phyloP scores from a whole-genome alignment of 2,113 vertebrate species.

The Dascyllus trimaculatus region DNA sequence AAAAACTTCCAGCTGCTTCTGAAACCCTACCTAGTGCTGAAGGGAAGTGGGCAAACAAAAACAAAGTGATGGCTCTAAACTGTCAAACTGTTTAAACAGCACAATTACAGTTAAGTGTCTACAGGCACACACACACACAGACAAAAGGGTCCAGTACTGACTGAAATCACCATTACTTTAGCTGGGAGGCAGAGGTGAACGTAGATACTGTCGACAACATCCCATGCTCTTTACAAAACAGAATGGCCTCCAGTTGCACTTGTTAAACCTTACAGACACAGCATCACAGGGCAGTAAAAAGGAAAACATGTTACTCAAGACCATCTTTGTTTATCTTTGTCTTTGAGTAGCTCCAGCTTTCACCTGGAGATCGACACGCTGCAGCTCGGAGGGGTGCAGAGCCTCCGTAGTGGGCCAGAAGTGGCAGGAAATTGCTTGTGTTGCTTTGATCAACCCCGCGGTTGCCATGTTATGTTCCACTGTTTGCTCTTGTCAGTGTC shows the following conservation, averaged over 20 bases:
- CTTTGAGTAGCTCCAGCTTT: slow-evolving; percentile 27
- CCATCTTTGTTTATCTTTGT: slow-evolving; percentile 28
- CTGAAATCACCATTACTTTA: slow-evolving; percentile 36
- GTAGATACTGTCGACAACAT: slow-evolving; percentile 44
- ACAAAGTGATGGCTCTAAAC: slow-evolving; percentile 25
- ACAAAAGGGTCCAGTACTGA: slow-evolving; percentile 3
- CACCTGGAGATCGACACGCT: slow-evolving; percentile 47
- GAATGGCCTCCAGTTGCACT: background rate
- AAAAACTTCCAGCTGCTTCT: slow-evolving; percentile 52
- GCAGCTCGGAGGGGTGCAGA: background rate
- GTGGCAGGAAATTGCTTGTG: slow-evolving; percentile 26
- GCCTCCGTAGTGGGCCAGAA: background rate
- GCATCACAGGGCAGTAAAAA: slow-evolving; percentile 17
- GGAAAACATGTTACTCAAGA: slow-evolving; percentile 33
- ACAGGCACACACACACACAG: slow-evolving; percentile 28
- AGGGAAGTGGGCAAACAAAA: slow-evolving; percentile 48
- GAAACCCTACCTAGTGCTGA: slow-evolving; percentile 36
- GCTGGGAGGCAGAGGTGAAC: slow-evolving; percentile 14
- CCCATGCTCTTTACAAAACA: slow-evolving; percentile 8
- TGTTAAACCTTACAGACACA: background rate
- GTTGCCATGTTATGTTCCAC: slow-evolving; percentile 42
- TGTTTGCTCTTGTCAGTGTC: slow-evolving; percentile 39
- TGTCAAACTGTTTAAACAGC: slow-evolving; percentile 58
- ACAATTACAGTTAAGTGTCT: slow-evolving; percentile 36
- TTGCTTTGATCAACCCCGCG: slow-evolving; percentile 38